Base-by-base conservation (phyloP, 2,797 vertebrate species). In the Florisuga fusca region DNA sequence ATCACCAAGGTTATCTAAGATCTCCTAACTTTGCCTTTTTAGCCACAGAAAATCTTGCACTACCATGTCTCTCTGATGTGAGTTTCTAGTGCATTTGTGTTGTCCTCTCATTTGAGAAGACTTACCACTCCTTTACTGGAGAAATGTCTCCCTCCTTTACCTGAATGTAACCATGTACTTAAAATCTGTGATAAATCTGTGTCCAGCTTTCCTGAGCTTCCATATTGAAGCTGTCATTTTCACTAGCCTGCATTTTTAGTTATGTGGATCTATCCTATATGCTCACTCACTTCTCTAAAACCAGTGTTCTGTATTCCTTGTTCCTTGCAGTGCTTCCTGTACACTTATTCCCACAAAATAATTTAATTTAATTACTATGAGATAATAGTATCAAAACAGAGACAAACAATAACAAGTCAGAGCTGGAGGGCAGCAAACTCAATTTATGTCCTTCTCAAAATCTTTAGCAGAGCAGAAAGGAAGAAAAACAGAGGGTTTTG, bases 401-500 rank as follows among this genome's bases (percentile, higher is more conserved):
- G 36, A 67, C 33, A 92, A 87, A 84, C 14, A 69, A 69, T 73
- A 78, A 57, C 10, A 81, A 27, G 22, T 54, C 0, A 0, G 15
- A 38, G 41, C 51, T 66, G 25, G 19, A 31, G 51, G 31, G 51
- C 0, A 80, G 23, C 23, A 73, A 87, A 29, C 19, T 78, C 33
- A n/a, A 10, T 41, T 43, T 79, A 9, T 20, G 66, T 43, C 29
- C 26, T 61, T 13, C n/a, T 62, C 43, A 62, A 86, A 87, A 62
- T 62, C 22, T 17, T 87, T 76, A 82, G 36, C 43, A 63, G 50
- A 89, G 53, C 15, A 76, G 25, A 72, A 67, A 19, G 59, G 51
- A 80, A 84, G 43, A 55, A 82, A 90, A 89, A 26, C 57, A 89
- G 63, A 84, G 20, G 48, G 53, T 25, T 85, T 89, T 83, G 45